Conservation (phyloP, 2,113 vertebrate species). For the Microtus richardsoni region DNA sequence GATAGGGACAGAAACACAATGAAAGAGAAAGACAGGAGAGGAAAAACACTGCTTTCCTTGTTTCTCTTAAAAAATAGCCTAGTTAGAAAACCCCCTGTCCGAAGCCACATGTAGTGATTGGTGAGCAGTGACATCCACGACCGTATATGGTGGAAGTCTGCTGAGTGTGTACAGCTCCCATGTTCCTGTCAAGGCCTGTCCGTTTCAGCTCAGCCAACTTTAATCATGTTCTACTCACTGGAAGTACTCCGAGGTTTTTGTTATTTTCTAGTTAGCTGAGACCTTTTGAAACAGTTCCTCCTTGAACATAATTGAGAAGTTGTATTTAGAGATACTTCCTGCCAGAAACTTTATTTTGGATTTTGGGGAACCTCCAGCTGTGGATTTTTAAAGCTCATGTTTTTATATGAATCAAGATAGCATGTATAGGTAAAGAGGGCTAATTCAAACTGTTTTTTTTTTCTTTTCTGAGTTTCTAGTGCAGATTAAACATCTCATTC, state of each 20-base stretch:
- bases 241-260: slow-evolving; percentile 47
- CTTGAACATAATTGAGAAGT: slow-evolving; percentile 80
- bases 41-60: not conserved
- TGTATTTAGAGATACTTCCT: slow-evolving; percentile 82
- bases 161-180: not conserved
- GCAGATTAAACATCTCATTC: slow-evolving; percentile 35
- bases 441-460: not conserved
- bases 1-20: not conserved
- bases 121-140: slow-evolving; percentile 58
- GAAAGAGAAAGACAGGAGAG: not conserved
- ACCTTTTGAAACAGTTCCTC: slow-evolving; percentile 77
- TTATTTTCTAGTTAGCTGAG: slow-evolving; percentile 77
- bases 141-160: not conserved
- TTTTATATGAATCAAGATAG: slow-evolving; percentile 28
- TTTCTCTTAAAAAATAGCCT: slow-evolving; percentile 48
- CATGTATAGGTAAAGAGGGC: not conserved
- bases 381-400: slow-evolving; percentile 46
- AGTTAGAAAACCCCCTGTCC: not conserved
- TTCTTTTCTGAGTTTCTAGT: not conserved
- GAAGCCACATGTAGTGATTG: not conserved
- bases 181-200: not conserved
- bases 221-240: slow-evolving; percentile 57
- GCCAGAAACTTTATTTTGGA: slow-evolving; percentile 69
- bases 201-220: slow-evolving; percentile 57
- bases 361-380: slow-evolving; percentile 45